These are phyloP conservation scores for Bellardia pandia DNA, from an alignment of 2,888 invertebrate genomes.

Conservation along the genomic window DNA sequence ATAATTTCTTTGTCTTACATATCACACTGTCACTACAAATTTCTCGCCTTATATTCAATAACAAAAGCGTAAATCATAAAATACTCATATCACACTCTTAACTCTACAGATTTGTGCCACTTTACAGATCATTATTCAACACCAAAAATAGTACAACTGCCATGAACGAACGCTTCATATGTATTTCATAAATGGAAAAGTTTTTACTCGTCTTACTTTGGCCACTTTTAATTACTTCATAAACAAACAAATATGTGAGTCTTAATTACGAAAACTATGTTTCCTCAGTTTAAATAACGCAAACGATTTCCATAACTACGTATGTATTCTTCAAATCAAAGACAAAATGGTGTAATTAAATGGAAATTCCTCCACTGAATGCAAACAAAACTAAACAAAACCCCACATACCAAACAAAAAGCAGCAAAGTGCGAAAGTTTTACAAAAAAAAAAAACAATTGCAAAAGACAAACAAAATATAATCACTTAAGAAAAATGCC, in stretches of 20 bases:
- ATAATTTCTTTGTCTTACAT: background rate
- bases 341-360: constrained; percentile 62
- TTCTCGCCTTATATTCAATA: constrained; percentile 14
- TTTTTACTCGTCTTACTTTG: constrained; percentile 27
- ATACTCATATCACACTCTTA: constrained; percentile 12
- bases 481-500: constrained; percentile 59
- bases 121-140: constrained; percentile 41
- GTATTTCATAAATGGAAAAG: constrained; percentile 46
- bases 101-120: constrained; percentile 26
- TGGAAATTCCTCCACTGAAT: constrained; percentile 46
- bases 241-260: constrained; percentile 28
- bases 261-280: constrained; percentile 35
- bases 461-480: background rate
- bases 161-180: background rate
- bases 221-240: constrained; percentile 62
- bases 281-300: constrained; percentile 38
- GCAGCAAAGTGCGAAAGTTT: constrained; percentile 64
- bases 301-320: constrained; percentile 29
- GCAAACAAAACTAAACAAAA: constrained; percentile 18
- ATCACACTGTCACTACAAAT: background rate
- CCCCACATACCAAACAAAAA: constrained; percentile 1
- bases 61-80: constrained; percentile 6
- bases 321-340: constrained; percentile 37
- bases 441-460: constrained; percentile 6
- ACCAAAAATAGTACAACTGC: constrained; percentile 26